Conservation (phyloP, 2,113 vertebrate genomes). For the Saguinus imperator region DNA sequence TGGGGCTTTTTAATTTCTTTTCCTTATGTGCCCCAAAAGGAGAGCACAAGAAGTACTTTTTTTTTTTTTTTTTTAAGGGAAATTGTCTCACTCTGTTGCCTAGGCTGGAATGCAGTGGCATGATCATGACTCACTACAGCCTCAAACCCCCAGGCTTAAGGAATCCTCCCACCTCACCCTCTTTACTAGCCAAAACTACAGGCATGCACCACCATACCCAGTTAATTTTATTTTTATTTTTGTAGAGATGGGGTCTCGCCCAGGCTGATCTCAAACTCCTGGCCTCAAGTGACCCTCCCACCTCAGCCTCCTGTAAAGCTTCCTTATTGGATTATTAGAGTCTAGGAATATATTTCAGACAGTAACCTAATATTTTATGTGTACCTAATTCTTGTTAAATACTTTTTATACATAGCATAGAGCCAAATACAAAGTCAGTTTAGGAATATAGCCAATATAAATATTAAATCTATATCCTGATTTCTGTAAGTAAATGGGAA, state of each 20-base stretch:
- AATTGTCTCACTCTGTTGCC: too few species aligned
- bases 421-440: not conserved
- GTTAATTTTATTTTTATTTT: too few species aligned
- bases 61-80: not conserved
- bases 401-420: not conserved
- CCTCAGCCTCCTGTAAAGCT: not conserved
- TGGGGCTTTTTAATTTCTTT: not conserved
- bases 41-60: not conserved
- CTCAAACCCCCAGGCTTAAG: too few species aligned
- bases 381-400: slow-evolving; percentile 31
- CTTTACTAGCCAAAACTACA: too few species aligned
- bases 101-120: too few species aligned
- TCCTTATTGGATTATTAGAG: not conserved
- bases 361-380: not conserved
- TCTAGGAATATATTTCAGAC: not conserved
- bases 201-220: too few species aligned
- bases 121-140: too few species aligned
- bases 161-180: too few species aligned
- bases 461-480: slow-evolving; percentile 34
- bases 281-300: too few species aligned
- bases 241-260: too few species aligned
- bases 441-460: slow-evolving; percentile 12
- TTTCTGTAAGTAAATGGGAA: not conserved
- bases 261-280: too few species aligned
- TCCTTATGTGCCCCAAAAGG: not conserved